Evolutionary conservation across 35 echinoderm and acorn worm genomes (phyloP).

Genomic region (Antedon bifida): DNA sequence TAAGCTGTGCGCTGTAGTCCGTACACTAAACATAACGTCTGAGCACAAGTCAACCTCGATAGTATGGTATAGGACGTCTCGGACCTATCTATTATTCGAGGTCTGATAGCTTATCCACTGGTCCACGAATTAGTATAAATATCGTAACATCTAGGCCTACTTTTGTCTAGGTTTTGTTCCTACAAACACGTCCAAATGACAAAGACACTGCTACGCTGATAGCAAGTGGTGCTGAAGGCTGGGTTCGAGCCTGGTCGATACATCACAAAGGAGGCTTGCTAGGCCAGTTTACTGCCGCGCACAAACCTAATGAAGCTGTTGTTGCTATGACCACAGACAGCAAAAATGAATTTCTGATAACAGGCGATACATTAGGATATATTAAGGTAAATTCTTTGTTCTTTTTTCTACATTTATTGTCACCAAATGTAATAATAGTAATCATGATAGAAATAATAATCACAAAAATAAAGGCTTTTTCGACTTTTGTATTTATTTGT

Average conservation of each 20-base stretch:
- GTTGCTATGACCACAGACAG: conserved; percentile 76
- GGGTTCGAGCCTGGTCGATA: conserved; percentile 91
- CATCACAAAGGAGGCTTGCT: conserved; percentile 94
- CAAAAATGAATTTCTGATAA: conserved; percentile 63
- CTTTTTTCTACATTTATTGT: background rate
- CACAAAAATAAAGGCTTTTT: no score
- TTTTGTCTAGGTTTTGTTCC: conserved; percentile 73
- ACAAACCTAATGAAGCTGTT: conserved; percentile 65
- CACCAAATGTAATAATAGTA: no score
- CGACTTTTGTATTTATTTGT: no score
- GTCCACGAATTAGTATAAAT: no score
- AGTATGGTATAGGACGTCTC: no score
- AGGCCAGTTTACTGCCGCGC: conserved; percentile 82
- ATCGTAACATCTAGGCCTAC: no score
- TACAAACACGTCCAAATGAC: conserved; percentile 74
- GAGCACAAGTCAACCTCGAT: no score
- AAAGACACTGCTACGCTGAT: conserved; percentile 93
- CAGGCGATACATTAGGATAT: conserved; percentile 83
- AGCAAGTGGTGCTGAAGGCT: conserved; percentile 85
- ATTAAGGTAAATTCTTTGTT: conserved; percentile 46
- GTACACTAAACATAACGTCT: no score
- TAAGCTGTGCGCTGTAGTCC: no score
- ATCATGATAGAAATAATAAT: no score
- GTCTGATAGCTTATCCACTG: no score
- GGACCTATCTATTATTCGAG: no score